These are phyloP conservation scores for Siniperca obscura DNA, from an alignment of 2,797 vertebrate species.

Conservation along the genomic window DNA sequence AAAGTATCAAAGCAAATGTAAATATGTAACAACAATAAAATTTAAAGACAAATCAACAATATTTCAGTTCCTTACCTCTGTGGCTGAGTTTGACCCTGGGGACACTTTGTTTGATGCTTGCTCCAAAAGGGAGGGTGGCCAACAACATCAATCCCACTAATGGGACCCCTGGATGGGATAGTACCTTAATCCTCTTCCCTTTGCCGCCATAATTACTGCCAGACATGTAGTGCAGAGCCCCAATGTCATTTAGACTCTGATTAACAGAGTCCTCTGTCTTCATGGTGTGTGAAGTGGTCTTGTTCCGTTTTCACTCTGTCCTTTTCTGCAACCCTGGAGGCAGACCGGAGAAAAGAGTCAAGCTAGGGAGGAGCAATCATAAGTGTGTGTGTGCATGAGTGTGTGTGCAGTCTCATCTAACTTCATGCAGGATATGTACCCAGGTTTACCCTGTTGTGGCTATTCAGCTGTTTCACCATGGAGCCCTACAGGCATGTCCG, in stretches of 20 bases:
- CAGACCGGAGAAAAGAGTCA: conserved; percentile 69
- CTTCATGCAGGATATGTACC: conserved; percentile 64
- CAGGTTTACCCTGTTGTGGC: conserved; percentile 60
- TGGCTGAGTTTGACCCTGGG: conserved; percentile 93
- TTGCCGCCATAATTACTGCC: conserved; percentile 62
- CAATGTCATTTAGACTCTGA: conserved; percentile 47
- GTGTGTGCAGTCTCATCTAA: conserved; percentile 64
- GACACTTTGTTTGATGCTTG: conserved; percentile 90
- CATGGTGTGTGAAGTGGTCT: conserved; percentile 65
- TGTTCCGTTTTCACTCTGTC: conserved; percentile 62
- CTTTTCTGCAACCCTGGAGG: conserved; percentile 72
- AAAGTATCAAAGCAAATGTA: conserved; percentile 1
- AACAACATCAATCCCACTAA: conserved; percentile 84
- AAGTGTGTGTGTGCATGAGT: conserved; percentile 41
- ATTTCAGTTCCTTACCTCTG: conserved; percentile 88
- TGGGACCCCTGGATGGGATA: conserved; percentile 75
- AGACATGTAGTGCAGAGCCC: conserved; percentile 55
- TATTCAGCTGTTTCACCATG: conserved; percentile 83
- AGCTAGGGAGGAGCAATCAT: conserved; percentile 73
- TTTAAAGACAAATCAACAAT: conserved; percentile 3
- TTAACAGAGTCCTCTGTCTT: conserved; percentile 56
- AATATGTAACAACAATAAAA: conserved; percentile 21
- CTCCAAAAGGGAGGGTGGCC: conserved; percentile 82
- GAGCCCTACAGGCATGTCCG: conserved; percentile 81
- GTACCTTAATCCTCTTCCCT: conserved; percentile 76